Percentiles rank a stretch among this genome's conserved stretches.
Evolutionary conservation across 2,888 invertebrate genomes (phyloP).

Genomic region (Crepidodera aurea): DNA sequence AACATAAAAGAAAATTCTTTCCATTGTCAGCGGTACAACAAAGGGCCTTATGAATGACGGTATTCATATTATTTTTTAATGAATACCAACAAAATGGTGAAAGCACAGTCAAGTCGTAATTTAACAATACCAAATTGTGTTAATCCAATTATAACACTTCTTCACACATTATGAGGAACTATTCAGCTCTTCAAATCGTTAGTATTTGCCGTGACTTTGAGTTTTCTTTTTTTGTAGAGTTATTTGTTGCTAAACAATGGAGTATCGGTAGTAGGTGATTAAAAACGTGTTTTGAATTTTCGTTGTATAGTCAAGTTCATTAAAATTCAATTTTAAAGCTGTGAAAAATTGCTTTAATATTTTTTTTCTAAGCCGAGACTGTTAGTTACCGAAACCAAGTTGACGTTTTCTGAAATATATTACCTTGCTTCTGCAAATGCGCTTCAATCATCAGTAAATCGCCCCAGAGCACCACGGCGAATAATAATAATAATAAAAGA

Average conservation of each 20-base stretch:
- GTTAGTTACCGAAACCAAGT: too few relatives aligned
- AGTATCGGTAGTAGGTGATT: background rate
- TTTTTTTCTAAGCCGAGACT: too few relatives aligned
- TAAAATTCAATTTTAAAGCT: background rate
- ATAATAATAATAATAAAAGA: too few relatives aligned
- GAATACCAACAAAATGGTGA: constrained; percentile 30
- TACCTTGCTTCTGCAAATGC: too few relatives aligned
- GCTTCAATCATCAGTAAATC: too few relatives aligned
- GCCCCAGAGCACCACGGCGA: too few relatives aligned
- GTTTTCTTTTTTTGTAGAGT: constrained; percentile 2
- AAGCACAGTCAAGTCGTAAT: constrained; percentile 31
- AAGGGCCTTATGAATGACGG: constrained; percentile 31
- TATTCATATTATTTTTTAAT: constrained; percentile 37
- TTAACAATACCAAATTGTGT: constrained; percentile 33
- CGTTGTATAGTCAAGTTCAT: background rate
- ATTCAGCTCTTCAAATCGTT: background rate
- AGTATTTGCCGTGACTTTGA: constrained; percentile 5
- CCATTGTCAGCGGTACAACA: constrained; percentile 29
- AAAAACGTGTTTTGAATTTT: background rate
- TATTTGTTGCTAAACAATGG: background rate
- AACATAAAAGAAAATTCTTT: constrained; percentile 12
- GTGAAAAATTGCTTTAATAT: background rate
- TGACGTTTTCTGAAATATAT: too few relatives aligned
- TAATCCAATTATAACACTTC: constrained; percentile 35
- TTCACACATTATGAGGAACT: constrained; percentile 26